A percentile compares a stretch with the other conserved stretches of the same genome.
Evolutionary conservation across 1,140 invertebrate species (phyloP).

Genomic region (Phortica variegata): DNA sequence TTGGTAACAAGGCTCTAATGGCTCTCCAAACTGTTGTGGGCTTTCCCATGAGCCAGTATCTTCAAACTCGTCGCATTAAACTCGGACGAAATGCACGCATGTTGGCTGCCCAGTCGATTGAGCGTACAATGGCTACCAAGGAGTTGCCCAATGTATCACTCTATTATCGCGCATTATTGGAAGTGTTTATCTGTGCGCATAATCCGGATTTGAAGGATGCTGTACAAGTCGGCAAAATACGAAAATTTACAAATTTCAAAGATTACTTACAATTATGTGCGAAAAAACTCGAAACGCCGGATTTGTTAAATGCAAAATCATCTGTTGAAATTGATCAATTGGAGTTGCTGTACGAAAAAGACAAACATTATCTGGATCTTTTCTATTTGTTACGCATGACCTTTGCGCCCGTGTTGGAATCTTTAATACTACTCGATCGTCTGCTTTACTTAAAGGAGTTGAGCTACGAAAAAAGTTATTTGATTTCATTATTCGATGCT

Average conservation of each 20-base stretch:
- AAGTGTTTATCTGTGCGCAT: conserved; percentile 62
- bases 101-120: conserved; percentile 76
- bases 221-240: conserved; percentile 47
- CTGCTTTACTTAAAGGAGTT: conserved; percentile 76
- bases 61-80: conserved; percentile 60
- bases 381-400: conserved; percentile 82
- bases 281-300: conserved; percentile 10
- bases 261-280: conserved; percentile 67
- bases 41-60: conserved; percentile 70
- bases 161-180: conserved; percentile 73
- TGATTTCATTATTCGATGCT: conserved; percentile 76
- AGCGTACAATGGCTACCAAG: conserved; percentile 63
- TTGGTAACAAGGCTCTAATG: conserved; percentile 36
- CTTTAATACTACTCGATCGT: conserved; percentile 81
- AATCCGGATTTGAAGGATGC: conserved; percentile 32
- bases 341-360: conserved; percentile 57
- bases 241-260: conserved; percentile 62
- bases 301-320: conserved; percentile 23
- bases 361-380: conserved; percentile 68
- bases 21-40: conserved; percentile 48
- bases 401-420: conserved; percentile 81
- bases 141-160: conserved; percentile 65
- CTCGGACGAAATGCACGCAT: conserved; percentile 80
- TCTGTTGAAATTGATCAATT: conserved; percentile 52
- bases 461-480: conserved; percentile 63